phyloP scores from a whole-genome alignment of 92 coral and sea anemone genomes.

The Parazoanthus atlanticus region DNA sequence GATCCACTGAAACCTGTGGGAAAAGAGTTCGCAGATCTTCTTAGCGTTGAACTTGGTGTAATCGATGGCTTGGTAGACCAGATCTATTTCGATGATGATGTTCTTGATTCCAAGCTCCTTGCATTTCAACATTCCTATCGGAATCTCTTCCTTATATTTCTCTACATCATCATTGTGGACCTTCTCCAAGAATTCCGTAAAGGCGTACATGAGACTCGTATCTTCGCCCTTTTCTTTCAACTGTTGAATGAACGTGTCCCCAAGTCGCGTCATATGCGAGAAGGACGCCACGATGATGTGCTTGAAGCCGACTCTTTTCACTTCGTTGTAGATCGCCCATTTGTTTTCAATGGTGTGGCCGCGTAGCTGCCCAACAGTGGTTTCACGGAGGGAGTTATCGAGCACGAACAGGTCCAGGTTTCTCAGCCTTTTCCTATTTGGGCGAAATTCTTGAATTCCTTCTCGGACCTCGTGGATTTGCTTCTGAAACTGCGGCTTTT shows the following conservation, averaged over 20 bases:
- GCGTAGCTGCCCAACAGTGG: slow-evolving; percentile 80
- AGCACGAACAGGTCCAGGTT: slow-evolving; percentile 70
- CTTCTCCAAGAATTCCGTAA: slow-evolving; percentile 77
- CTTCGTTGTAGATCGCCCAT: slow-evolving; percentile 78
- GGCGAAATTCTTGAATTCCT: slow-evolving; percentile 15
- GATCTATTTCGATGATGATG: slow-evolving; percentile 73
- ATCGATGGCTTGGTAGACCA: slow-evolving; percentile 78
- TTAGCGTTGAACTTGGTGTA: slow-evolving; percentile 60
- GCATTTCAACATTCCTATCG: slow-evolving; percentile 74
- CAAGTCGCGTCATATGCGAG: slow-evolving; percentile 92
- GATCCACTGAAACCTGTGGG: slow-evolving; percentile 66
- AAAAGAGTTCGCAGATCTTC: slow-evolving; percentile 59
- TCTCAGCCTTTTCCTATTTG: slow-evolving; percentile 45
- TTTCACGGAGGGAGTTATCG: slow-evolving; percentile 87
- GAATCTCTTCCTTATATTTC: slow-evolving; percentile 56
- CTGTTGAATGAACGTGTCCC: slow-evolving; percentile 72
- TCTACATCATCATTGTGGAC: slow-evolving; percentile 66
- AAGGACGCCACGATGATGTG: slow-evolving; percentile 87
- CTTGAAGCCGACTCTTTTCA: slow-evolving; percentile 72
- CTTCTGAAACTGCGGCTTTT: slow-evolving; percentile 28
- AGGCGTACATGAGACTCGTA: slow-evolving; percentile 71
- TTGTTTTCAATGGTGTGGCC: slow-evolving; percentile 84
- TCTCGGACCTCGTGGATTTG: slow-evolving; percentile 40
- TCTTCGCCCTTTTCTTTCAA: slow-evolving; percentile 79
- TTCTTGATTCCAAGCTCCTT: slow-evolving; percentile 69